Conservation (phyloP, 2,888 invertebrate species). For the Petrophora chlorosata region DNA sequence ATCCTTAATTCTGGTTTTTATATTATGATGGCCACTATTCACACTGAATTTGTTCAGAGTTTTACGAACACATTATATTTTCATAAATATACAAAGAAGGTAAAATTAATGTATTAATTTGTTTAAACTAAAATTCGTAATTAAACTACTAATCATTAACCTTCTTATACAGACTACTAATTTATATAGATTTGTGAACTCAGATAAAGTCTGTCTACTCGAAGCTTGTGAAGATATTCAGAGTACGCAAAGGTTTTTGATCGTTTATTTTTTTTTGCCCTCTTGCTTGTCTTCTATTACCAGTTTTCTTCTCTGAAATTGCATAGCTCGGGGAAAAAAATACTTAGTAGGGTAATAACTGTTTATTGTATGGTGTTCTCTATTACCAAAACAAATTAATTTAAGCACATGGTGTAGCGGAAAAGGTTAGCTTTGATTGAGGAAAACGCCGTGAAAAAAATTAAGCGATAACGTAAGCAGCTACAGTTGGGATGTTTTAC, state of each 20-base stretch:
- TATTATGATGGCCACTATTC: too few relatives aligned
- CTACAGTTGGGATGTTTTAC: neutral
- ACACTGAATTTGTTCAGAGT: too few relatives aligned
- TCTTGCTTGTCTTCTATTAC: neutral
- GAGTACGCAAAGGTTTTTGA: too few relatives aligned
- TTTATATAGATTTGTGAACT: too few relatives aligned
- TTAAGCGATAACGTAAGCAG: neutral
- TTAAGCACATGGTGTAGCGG: constrained; percentile 17
- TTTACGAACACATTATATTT: too few relatives aligned
- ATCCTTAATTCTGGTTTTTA: too few relatives aligned
- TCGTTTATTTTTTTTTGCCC: neutral
- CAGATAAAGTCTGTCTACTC: too few relatives aligned
- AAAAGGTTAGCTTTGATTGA: constrained; percentile 9
- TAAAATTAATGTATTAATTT: too few relatives aligned
- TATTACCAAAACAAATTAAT: constrained; percentile 30
- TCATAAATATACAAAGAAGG: too few relatives aligned
- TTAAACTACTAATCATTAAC: constrained; percentile 38
- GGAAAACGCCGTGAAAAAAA: constrained; percentile 12
- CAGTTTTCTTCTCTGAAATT: constrained; percentile 25
- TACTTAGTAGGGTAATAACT: constrained; percentile 24
- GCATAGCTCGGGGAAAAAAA: neutral
- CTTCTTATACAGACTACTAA: neutral
- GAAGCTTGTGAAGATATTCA: too few relatives aligned
- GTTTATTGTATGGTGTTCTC: constrained; percentile 37
- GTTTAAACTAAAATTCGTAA: too few relatives aligned